Base-by-base conservation (phyloP, 92 coral and sea anemone species). In the Plumapathes pennacea region DNA sequence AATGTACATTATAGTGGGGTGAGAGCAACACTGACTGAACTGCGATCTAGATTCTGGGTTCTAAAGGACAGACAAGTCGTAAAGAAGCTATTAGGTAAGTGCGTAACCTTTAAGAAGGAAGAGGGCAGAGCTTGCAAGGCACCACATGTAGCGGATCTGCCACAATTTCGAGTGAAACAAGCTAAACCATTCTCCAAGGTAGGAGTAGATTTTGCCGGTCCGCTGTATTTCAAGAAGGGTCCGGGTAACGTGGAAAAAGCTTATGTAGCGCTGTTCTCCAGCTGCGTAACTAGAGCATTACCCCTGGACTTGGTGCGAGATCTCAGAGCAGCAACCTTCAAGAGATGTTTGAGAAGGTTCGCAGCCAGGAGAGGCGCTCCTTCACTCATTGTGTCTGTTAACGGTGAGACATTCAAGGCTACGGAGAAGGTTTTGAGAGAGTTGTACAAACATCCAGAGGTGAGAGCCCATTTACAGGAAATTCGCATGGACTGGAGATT, bases 141-240 rank as follows among this genome's bases (percentile, higher is more conserved):
- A 14, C 69, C 77, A 46, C 38, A 15, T 13, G 32, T 30, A 10
- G 50, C 77, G 11, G 48, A 27, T 8, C 36, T 70, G 21, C 77
- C 77, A 18, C 54, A 55, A 23, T 38, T 25, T 40, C 13, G 75
- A 22, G 65, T 54, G 2, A 21, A 22, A 25, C 64, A 41, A 54
- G 25, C 18, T 10, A 12, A 40, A 20, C 52, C 75, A 37, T 54
- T 67, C 14, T 42, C 26, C 2, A 57, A 59, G 3, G 18, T 59
- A n/a, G 76, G 76, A 26, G 25, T 43, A 12, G 76, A 68, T 42
- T 43, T 68, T n/a, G 69, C 76, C 15, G 76, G 76, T 4, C 76
- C 76, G 24, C 38, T 68, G 4, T 68, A 10, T 54, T 63, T 36
- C 44, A 64, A 52, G 21, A 24, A 25, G 32, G 22, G n/a, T n/a